These are phyloP conservation scores for Pseudanteris insignis DNA, from an alignment of 2,888 invertebrate genomes.

Conservation along the genomic window DNA sequence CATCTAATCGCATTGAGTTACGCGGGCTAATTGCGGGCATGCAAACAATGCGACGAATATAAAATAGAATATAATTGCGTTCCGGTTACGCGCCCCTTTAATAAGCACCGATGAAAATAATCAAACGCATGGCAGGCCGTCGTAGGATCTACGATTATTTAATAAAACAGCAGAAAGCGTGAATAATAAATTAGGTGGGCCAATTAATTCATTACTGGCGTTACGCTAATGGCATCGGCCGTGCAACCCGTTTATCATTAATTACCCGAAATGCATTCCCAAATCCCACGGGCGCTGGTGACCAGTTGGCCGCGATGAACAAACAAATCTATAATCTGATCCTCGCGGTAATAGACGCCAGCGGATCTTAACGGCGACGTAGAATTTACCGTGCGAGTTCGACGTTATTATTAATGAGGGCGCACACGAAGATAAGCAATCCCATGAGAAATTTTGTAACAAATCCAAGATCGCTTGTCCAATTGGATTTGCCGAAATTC, in stretches of 20 bases:
- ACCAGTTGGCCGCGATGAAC: constrained; percentile 24
- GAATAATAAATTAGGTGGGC: constrained; percentile 16
- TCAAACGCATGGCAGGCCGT: constrained; percentile 13
- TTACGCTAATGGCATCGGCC: constrained; percentile 31
- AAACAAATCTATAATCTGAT: constrained; percentile 41
- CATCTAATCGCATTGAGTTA: no score
- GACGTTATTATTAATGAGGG: constrained; percentile 13
- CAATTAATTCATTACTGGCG: constrained; percentile 25
- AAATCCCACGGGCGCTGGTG: constrained; percentile 26
- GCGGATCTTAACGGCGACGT: constrained; percentile 27
- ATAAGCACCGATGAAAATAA: constrained; percentile 35
- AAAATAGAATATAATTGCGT: no score
- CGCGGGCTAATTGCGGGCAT: no score
- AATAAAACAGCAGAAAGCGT: constrained; percentile 16
- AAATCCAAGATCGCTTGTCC: no score
- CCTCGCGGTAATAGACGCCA: constrained; percentile 24
- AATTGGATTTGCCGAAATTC: no score
- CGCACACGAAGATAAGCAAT: constrained; percentile 17
- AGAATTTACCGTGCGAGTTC: constrained; percentile 23
- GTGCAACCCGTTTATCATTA: constrained; percentile 32
- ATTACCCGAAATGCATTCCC: constrained; percentile 26
- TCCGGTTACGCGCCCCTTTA: no score
- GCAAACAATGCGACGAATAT: no score
- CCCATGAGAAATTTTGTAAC: no score
- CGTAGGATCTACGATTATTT: constrained; percentile 17